Base-by-base conservation (phyloP, 92 coral and sea anemone species). In the Bergia sp. region DNA sequence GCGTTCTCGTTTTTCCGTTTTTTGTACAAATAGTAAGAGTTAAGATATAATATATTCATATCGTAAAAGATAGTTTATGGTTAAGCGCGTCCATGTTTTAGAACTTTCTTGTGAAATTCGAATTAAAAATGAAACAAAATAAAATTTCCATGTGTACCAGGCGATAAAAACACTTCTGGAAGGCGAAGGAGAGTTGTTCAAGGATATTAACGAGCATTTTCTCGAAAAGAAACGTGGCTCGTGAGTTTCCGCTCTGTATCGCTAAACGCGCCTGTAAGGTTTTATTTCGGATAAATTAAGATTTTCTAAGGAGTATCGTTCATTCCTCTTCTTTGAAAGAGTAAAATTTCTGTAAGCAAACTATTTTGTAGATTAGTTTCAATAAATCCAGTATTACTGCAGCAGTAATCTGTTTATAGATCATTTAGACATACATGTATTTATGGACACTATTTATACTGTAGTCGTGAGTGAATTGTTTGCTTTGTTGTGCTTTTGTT, bases 391-490 rank as follows among this genome's bases (percentile, higher is more conserved):
- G 29, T 16, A 0, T 76, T 76, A 76, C 79, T 41, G 79, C 43
- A 76, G 41, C 79, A 76, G 79, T 76, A 76, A 44, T 76, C 45
- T 18, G 23, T 36, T 10, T 61, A 16, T 61, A 3, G 69, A 61
- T 61, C 29, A 18, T 2, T 1, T 61, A 61, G 45, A 9, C 23
- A 76, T 76, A 29, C 29, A 29, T 29, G 29, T 29, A 76, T 76
- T 16, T 76, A 76, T 76, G 37, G 16, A 41, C 29, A 50, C 79
- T 76, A 76, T 76, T 76, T 76, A 76, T 76, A 36, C 79, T 76
- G 9, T 41, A 29, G 16, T 37, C 0, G 79, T 41, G 43, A 39
- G 11, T 40, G 41, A 76, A 76, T 76, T 74, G 79, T 38, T 74
- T 38, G 21, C 7, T 41, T 41, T 41, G 53, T 76, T 3, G 79